These are phyloP conservation scores for Gallinago stenura DNA, from an alignment of 2,797 vertebrate genomes.

Conservation along the genomic window DNA sequence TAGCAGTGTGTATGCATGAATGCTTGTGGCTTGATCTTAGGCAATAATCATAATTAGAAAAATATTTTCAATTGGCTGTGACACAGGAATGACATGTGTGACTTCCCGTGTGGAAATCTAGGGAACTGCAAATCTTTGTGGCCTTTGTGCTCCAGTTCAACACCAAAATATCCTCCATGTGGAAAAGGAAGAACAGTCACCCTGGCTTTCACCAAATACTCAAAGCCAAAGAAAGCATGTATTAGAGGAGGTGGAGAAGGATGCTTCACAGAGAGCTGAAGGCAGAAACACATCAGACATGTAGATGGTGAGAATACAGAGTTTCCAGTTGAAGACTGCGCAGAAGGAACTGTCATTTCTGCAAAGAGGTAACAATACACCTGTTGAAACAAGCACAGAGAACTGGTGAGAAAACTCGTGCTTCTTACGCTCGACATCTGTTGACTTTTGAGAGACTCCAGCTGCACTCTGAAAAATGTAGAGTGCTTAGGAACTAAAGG, in stretches of 20 bases:
- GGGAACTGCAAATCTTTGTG: neutral
- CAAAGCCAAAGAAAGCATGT: neutral
- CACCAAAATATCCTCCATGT: neutral
- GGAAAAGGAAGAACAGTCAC: neutral
- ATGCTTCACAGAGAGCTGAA: neutral
- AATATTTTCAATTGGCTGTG: neutral
- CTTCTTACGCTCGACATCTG: slow-evolving; percentile 47
- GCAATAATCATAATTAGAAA: neutral
- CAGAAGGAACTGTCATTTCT: neutral
- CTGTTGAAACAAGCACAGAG: slow-evolving; percentile 60
- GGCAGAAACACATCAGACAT: neutral
- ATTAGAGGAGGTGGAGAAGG: neutral
- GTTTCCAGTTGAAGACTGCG: neutral
- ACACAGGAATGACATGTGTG: neutral
- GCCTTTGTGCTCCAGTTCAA: neutral
- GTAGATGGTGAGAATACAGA: neutral
- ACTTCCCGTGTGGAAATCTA: neutral
- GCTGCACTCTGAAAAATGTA: slow-evolving; percentile 65
- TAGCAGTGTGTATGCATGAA: neutral
- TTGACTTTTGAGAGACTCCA: slow-evolving; percentile 71
- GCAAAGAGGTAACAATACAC: slow-evolving; percentile 32
- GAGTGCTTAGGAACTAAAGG: slow-evolving; percentile 69
- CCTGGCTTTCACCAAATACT: neutral
- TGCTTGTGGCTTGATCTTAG: neutral
- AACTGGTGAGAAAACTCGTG: neutral